Conservation (phyloP, 2,797 vertebrate genomes). For the Lerista edwardsae region DNA sequence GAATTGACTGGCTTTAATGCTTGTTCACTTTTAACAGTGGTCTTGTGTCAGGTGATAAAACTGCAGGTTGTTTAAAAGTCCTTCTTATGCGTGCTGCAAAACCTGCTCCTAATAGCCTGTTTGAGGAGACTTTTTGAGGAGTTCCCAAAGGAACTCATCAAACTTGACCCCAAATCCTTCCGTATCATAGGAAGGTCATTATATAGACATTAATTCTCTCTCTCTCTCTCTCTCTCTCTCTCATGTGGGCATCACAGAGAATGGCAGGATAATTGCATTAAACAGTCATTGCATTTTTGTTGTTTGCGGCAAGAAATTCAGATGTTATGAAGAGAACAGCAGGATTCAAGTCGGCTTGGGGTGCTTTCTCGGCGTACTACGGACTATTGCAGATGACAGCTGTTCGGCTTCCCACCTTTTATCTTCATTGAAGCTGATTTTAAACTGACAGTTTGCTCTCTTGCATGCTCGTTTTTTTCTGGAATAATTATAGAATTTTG, state of each 20-base stretch:
- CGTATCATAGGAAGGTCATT: neutral
- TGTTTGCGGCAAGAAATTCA: neutral
- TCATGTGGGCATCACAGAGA: neutral
- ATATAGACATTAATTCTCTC: no score
- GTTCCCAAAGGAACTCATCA: neutral
- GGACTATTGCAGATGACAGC: slow-evolving; percentile 24
- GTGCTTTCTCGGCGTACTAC: neutral
- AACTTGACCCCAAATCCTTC: neutral
- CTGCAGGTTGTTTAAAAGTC: no score
- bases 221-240: no score
- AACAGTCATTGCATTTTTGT: slow-evolving; percentile 17
- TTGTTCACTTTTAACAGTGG: no score
- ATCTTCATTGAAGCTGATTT: slow-evolving; percentile 17
- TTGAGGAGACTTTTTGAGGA: accelerated
- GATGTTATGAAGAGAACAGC: neutral
- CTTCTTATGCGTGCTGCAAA: neutral
- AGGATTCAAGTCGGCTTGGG: accelerated
- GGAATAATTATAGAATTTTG: neutral
- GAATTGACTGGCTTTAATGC: no score
- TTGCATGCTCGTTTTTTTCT: neutral
- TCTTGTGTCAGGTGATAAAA: no score
- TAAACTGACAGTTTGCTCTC: neutral
- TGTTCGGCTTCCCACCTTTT: slow-evolving; percentile 32
- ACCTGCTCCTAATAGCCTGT: neutral
- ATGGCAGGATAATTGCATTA: neutral